Base-by-base conservation (phyloP, 2,797 vertebrate genomes). In the Acipenser ruthenus region DNA sequence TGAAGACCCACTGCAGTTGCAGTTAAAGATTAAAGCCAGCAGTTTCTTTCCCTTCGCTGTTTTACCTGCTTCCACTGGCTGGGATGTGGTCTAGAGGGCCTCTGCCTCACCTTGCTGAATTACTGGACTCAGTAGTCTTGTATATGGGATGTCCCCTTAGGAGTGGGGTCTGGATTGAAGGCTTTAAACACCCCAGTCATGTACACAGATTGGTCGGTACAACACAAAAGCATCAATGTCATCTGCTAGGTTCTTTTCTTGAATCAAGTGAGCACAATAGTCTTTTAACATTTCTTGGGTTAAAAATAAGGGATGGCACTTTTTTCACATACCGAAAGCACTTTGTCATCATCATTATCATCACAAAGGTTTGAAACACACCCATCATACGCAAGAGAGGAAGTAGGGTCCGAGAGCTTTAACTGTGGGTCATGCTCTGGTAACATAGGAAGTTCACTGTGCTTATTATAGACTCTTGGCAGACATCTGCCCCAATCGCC, bases 401-500 rank as follows among this genome's bases (percentile, higher is more conserved):
- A 70, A 51, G 69, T 63, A 52, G 37, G 49, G 62, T 71, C 58
- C 37, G 61, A 13, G 53, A 56, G 55, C 61, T 55, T 52, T 73
- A 70, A 68, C 48, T 60, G 69, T 71, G 77, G 70, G 64, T 75
- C 73, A 71, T 73, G 71, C 65, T 70, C 72, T 71, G 71, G 68
- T 69, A 67, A 47, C 47, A 49, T 72, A 69, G 71, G 76, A 73
- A 72, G 82, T 66, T 72, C 69, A 52, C 69, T 90, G 90, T 90
- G 89, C 88, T 91, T 90, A 37, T 65, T 83, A 73, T 77, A 71
- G 69, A 84, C 79, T 87, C 83, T 72, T 80, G 82, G 83, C 85
- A 70, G 80, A 77, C 70, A 71, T 78, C 78, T 78, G 80, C 76
- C 71, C 80, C 66, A n/a, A 11, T 65, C 67, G 64, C 75, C 83